These are phyloP conservation scores for Fundulus diaphanus DNA, from an alignment of 2,797 vertebrate species.

Conservation along the genomic window DNA sequence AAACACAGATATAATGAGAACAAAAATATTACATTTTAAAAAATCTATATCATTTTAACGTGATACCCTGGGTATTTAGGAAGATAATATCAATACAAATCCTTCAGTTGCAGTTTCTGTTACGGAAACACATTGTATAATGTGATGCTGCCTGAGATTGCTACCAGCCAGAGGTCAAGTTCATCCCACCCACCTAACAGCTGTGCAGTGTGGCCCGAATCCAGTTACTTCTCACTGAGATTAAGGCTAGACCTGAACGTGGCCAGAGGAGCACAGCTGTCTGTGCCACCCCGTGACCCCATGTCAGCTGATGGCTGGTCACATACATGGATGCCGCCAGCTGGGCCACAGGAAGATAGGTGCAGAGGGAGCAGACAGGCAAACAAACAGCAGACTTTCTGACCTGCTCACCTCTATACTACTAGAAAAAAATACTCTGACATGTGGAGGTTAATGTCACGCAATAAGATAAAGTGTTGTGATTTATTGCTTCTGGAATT, in stretches of 20 bases:
- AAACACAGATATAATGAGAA: slow-evolving; percentile 38
- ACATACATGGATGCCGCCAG: slow-evolving; percentile 33
- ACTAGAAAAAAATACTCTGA: slow-evolving; percentile 2
- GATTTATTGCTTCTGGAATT: not conserved
- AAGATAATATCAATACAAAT: not conserved
- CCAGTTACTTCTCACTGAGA: slow-evolving; percentile 53
- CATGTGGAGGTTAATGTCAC: not conserved
- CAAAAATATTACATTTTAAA: slow-evolving; percentile 7
- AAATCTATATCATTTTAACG: not conserved
- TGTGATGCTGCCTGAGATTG: slow-evolving; percentile 32
- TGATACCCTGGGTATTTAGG: not conserved
- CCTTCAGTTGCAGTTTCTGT: slow-evolving; percentile 20
- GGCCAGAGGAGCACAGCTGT: slow-evolving; percentile 59
- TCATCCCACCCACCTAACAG: slow-evolving; percentile 58
- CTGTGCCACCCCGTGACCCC: slow-evolving; percentile 41
- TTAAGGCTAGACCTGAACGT: slow-evolving; percentile 48
- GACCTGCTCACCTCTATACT: slow-evolving; percentile 17
- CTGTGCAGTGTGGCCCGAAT: slow-evolving; percentile 56
- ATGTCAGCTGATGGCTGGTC: slow-evolving; percentile 51
- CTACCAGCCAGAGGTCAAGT: slow-evolving; percentile 50
- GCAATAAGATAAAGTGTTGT: not conserved
- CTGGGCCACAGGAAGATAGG: slow-evolving; percentile 29
- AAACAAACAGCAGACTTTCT: slow-evolving; percentile 34
- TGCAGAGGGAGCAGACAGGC: slow-evolving; percentile 19
- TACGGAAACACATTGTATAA: slow-evolving; percentile 10